Evolutionary conservation across 1,140 invertebrate species (phyloP), one percentile per base, ranked within the genome.

Genomic region (Odontomachus brunneus): DNA sequence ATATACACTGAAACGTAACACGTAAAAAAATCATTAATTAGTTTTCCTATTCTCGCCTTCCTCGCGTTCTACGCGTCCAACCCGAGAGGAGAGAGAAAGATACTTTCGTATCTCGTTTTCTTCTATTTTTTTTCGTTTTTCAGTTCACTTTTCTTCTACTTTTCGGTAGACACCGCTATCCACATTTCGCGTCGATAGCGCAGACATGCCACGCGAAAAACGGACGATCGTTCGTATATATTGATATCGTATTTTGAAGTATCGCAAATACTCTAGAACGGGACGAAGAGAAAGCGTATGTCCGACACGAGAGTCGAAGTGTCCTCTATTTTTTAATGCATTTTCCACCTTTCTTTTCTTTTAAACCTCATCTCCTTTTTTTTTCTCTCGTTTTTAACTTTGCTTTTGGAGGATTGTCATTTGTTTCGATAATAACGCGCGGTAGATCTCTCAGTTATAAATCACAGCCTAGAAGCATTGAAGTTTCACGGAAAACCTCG

Each of bases 1-100:
- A 67, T 82, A 73, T 38, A 60, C 71, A 84, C 24, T 38, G 53
- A 81, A 65, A 76, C 48, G 80, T 63, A 85, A 72, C 49, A 38
- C 67, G 19, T 82, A 82, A 78, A 84, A 57, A 82, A 72, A 75
- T 84, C 62, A 67, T 83, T 76, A 74, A 63, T 81, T 74, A 72
- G 53, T 14, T 63, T 67, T 49, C 33, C 19, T 65, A 57, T 17
- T 51, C n/a, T 66, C 48, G 51, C 59, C 57, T 59, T 48, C 67
- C 67, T 67, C 81, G 53, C 38, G 29, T 19, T 57, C 60, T 38
- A 62, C 49, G 55, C 17, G 55, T 55, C 38, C 33, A 65, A 49
- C 24, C 19, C 11, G 26, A 83, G 51, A 73, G 17, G 38, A 44
- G 38, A 44, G 38, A 44, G 38, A 44, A 11, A 44, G 38, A 44